Conservation (phyloP, 2,797 vertebrate species). For the Coracias cyanogaster region DNA sequence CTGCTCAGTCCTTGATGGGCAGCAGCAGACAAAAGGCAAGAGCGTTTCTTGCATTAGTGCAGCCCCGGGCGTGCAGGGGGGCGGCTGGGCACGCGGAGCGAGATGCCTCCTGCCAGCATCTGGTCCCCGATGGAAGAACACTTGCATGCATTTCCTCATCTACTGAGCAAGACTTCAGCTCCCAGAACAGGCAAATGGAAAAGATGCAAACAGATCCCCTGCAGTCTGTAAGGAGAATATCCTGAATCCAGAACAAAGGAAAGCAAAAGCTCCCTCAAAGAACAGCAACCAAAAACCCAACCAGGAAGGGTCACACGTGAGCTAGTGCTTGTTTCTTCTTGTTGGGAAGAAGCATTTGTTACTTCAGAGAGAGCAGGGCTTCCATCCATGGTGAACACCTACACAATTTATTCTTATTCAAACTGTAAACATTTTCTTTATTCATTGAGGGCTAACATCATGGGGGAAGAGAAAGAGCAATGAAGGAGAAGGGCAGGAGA, state of each 20-base stretch:
- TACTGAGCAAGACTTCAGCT: background rate
- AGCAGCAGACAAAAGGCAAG: background rate
- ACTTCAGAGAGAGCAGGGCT: background rate
- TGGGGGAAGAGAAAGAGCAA: background rate
- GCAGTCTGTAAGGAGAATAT: background rate
- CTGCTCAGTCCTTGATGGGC: background rate
- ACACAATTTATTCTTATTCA: background rate
- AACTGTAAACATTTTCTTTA: background rate
- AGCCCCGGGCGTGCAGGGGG: background rate
- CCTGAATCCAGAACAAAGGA: background rate
- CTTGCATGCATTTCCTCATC: background rate
- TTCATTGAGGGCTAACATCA: background rate
- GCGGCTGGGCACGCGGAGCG: background rate
- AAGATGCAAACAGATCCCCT: background rate
- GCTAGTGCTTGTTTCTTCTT: background rate
- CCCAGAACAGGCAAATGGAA: background rate
- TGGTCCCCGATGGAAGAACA: background rate
- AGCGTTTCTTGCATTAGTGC: background rate
- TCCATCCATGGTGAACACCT: background rate
- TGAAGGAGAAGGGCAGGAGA: background rate
- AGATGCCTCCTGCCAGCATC: background rate
- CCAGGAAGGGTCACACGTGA: background rate
- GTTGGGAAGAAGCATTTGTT: background rate
- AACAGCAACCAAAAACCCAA: background rate
- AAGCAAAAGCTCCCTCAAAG: background rate